These are phyloP conservation scores for Pteruthius melanotis DNA, from an alignment of 2,113 vertebrate species.

Conservation along the genomic window DNA sequence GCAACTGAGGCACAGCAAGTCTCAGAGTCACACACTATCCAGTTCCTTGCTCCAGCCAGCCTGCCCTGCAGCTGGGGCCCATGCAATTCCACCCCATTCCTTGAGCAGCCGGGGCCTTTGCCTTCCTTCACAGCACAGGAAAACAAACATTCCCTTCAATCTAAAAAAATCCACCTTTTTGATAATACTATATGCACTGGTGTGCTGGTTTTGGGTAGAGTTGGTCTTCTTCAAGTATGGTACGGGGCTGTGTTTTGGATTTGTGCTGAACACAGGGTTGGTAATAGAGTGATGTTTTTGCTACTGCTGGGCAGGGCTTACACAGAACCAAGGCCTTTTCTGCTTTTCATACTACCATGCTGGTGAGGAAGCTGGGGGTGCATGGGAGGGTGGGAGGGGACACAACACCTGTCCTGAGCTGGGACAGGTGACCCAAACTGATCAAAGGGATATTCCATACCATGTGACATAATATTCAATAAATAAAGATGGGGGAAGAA, in stretches of 20 bases:
- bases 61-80: background rate
- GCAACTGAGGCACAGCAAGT: background rate
- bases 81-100: background rate
- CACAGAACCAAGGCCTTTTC: background rate
- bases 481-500: background rate
- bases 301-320: background rate
- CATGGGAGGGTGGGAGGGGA: background rate
- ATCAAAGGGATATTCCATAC: background rate
- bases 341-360: fast-evolving
- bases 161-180: background rate
- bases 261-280: background rate
- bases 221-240: background rate
- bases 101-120: background rate
- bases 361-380: background rate
- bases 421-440: background rate
- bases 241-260: background rate
- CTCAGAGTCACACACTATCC: background rate
- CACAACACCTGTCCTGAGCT: background rate
- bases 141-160: background rate
- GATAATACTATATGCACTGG: background rate
- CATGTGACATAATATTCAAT: background rate
- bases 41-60: background rate
- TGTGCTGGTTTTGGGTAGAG: background rate
- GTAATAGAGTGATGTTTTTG: fast-evolving
- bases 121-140: background rate